These are phyloP conservation scores for Alosa sapidissima DNA, from an alignment of 2,797 vertebrate genomes.

Conservation along the genomic window DNA sequence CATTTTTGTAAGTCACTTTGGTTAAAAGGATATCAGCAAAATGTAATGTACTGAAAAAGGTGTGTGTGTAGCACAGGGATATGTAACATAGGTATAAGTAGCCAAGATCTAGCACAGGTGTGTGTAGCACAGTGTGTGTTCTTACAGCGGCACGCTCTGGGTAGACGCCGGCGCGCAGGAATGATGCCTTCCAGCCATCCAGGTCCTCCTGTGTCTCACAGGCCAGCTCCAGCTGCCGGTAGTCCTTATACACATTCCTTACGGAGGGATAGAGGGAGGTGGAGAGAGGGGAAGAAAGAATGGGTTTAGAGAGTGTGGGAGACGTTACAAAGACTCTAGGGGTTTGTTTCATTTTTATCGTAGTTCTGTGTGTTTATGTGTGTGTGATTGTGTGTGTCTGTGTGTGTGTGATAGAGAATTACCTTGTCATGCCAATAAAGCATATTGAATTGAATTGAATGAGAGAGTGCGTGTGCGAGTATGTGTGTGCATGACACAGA, in stretches of 20 bases:
- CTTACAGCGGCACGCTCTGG: conserved; percentile 90
- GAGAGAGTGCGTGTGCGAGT: background rate
- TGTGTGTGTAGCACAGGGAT: background rate
- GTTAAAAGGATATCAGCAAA: too few relatives aligned
- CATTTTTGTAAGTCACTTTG: too few relatives aligned
- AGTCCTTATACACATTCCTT: conserved; percentile 99
- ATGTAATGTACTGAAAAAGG: too few relatives aligned
- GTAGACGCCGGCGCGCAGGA: conserved; percentile 95
- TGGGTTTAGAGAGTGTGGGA: background rate
- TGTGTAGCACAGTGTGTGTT: background rate
- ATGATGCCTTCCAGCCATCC: conserved; percentile 98
- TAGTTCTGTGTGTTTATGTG: background rate
- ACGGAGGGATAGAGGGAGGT: background rate
- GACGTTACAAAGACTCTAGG: background rate
- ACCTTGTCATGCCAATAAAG: too few relatives aligned
- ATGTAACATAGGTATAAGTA: too few relatives aligned
- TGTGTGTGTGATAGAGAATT: background rate
- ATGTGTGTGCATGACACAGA: conserved; percentile 49
- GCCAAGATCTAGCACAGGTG: background rate
- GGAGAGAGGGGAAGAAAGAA: background rate
- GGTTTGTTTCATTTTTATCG: too few relatives aligned
- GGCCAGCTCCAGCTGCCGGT: conserved; percentile 95
- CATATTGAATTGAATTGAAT: too few relatives aligned
- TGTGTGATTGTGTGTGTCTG: background rate
- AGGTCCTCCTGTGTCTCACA: conserved; percentile 97